phyloP scores from a whole-genome alignment of 2,113 vertebrate species.

The Pithys albifrons region DNA sequence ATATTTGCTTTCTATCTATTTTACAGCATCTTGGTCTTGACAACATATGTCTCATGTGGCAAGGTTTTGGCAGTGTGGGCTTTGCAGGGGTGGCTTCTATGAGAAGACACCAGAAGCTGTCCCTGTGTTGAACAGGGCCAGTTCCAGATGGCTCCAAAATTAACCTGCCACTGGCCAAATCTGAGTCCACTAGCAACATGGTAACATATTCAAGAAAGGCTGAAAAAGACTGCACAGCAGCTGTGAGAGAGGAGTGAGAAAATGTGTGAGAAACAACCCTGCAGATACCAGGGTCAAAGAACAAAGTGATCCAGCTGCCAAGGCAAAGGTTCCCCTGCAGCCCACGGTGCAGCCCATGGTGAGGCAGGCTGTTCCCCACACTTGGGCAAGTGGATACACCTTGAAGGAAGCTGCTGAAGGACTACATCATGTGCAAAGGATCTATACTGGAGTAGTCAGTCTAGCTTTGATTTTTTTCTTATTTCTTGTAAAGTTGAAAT shows the following conservation, averaged over 20 bases:
- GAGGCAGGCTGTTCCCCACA: neutral
- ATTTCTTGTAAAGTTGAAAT: neutral
- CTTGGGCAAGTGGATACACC: neutral
- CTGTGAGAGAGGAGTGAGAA: neutral
- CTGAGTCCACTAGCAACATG: neutral
- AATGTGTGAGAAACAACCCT: neutral
- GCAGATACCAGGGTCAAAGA: neutral
- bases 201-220: neutral
- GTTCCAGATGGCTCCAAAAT: neutral
- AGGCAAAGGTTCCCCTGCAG: neutral
- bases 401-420: neutral
- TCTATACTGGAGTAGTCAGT: neutral
- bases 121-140: neutral
- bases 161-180: neutral
- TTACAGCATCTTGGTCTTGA: neutral
- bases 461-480: neutral
- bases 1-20: neutral
- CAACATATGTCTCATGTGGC: neutral
- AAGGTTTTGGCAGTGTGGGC: neutral
- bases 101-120: neutral
- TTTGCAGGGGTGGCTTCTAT: neutral
- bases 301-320: no score
- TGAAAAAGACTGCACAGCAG: neutral
- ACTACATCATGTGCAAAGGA: neutral
- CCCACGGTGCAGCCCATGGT: neutral